phyloP scores from a whole-genome alignment of 2,888 invertebrate species.

The Drosophila acutilabella region DNA sequence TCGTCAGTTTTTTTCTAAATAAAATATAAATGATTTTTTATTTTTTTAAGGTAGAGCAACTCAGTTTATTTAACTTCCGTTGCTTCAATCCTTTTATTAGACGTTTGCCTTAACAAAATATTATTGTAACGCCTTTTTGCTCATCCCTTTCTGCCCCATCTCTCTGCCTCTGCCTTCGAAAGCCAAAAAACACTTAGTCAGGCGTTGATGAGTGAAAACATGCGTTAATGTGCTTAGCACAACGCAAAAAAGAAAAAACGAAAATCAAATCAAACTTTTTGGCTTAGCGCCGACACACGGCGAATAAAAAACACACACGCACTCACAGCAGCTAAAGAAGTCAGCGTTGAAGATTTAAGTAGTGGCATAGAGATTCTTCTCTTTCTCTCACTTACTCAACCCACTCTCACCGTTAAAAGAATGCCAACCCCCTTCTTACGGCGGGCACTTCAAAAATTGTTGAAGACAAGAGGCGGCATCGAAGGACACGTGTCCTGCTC shows the following conservation, averaged over 20 bases:
- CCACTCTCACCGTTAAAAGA: conserved; percentile 24
- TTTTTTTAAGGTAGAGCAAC: no score
- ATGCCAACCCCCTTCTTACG: conserved; percentile 36
- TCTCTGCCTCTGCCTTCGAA: background rate
- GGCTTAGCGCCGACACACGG: conserved; percentile 68
- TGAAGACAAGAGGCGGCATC: conserved; percentile 68
- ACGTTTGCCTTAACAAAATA: conserved; percentile 24
- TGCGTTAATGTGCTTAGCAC: conserved; percentile 74
- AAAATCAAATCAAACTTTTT: conserved; percentile 79
- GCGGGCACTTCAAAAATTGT: conserved; percentile 67
- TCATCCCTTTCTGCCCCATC: background rate
- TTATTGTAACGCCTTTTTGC: conserved; percentile 22
- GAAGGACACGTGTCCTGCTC: conserved; percentile 82
- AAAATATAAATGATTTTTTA: no score
- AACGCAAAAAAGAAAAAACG: conserved; percentile 29
- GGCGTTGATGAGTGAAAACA: conserved; percentile 78
- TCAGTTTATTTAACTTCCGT: background rate
- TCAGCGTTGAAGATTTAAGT: conserved; percentile 34
- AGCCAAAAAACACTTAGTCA: conserved; percentile 65
- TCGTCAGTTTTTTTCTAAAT: no score
- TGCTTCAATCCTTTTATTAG: conserved; percentile 15
- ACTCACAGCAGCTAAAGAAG: conserved; percentile 46
- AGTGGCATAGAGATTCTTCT: background rate
- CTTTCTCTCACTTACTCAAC: conserved; percentile 14
- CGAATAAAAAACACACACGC: conserved; percentile 34